A percentile compares a stretch with the other conserved stretches of the same genome.
Evolutionary conservation across 2,888 invertebrate species (phyloP).

Genomic region (Eucera pruinosa): DNA sequence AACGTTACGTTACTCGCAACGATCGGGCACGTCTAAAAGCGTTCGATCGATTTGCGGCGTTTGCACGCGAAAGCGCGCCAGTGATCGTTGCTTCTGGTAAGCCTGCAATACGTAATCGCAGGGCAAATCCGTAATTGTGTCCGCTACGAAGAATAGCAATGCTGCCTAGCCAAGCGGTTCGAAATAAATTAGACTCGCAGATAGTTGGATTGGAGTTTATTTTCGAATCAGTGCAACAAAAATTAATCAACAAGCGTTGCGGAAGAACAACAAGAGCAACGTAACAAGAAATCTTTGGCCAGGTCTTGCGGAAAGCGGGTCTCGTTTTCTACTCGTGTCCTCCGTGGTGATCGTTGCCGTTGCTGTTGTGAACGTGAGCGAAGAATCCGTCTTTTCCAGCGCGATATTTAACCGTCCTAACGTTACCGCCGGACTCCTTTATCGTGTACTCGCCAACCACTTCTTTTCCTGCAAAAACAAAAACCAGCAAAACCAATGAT

Average conservation of each 20-base stretch:
- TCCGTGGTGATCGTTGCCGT: conserved; percentile 69
- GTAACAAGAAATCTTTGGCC: conserved; percentile 47
- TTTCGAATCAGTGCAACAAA: conserved; percentile 21
- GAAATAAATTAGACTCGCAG: conserved; percentile 57
- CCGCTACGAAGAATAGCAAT: conserved; percentile 48
- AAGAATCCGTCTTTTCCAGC: conserved; percentile 88
- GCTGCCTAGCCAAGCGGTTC: conserved; percentile 65
- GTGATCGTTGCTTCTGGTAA: conserved; percentile 22
- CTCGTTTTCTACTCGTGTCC: conserved; percentile 31
- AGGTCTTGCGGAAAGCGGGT: background rate
- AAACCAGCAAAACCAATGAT: background rate
- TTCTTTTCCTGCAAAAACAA: conserved; percentile 86
- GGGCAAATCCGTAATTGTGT: conserved; percentile 37
- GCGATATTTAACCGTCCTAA: conserved; percentile 88
- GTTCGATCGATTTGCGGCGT: conserved; percentile 18
- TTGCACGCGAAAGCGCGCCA: background rate
- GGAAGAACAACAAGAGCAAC: conserved; percentile 32
- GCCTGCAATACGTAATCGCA: conserved; percentile 47
- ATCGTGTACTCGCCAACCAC: conserved; percentile 89
- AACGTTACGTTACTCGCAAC: too few relatives aligned
- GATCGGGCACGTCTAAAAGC: conserved; percentile 3
- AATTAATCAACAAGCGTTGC: conserved; percentile 27
- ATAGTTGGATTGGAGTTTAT: background rate
- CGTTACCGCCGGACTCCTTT: conserved; percentile 88
- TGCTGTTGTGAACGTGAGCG: conserved; percentile 84